Conservation (phyloP, 2,113 vertebrate genomes). For the Carassius gibelio region DNA sequence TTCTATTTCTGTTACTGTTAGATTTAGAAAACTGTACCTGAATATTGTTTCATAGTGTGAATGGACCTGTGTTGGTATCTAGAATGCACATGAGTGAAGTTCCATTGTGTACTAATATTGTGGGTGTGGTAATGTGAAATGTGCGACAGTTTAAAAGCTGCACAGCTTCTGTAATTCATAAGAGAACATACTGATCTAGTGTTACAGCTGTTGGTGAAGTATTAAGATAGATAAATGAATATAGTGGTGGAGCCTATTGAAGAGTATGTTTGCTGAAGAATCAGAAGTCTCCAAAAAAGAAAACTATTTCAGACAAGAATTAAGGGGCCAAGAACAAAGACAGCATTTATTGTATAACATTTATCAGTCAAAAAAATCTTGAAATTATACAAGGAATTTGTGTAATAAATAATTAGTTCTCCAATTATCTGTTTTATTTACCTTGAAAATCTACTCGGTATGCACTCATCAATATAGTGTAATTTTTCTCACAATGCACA, state of each 20-base stretch:
- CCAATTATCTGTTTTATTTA: no score
- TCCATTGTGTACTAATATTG: not conserved
- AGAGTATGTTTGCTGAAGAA: not conserved
- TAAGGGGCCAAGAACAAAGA: not conserved
- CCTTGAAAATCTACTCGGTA: not conserved
- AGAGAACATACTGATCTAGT: not conserved
- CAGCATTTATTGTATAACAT: no score
- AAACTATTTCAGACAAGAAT: not conserved
- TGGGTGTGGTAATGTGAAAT: constrained; percentile 11
- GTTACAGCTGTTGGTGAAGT: not conserved
- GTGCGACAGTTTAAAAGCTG: not conserved
- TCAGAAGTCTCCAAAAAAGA: no score
- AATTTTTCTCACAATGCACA: no score
- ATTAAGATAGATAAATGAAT: not conserved
- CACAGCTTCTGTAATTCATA: not conserved
- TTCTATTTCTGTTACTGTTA: not conserved
- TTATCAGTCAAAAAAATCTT: no score
- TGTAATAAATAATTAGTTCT: no score
- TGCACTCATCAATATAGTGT: no score
- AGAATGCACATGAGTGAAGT: not conserved
- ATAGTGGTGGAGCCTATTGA: not conserved
- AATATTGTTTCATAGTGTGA: not conserved
- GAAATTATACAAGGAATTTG: no score
- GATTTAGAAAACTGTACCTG: not conserved
- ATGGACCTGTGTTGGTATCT: not conserved